These are phyloP conservation scores for Empis stercorea DNA, from an alignment of 2,888 invertebrate species.

Conservation along the genomic window DNA sequence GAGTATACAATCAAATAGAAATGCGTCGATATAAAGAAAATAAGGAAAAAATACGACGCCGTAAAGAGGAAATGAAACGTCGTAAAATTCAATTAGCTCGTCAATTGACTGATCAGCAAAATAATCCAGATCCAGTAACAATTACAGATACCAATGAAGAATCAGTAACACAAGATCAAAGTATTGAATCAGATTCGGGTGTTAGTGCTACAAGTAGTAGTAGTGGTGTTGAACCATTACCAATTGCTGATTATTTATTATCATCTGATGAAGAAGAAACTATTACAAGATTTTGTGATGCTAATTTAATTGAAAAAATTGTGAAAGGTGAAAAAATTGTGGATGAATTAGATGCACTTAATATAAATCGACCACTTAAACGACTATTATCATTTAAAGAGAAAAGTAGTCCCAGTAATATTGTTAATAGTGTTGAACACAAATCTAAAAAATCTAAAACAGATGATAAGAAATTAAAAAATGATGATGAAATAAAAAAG, in stretches of 20 bases:
- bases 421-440: conserved; percentile 9
- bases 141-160: no score
- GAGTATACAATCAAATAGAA: conserved; percentile 52
- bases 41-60: conserved; percentile 59
- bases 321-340: conserved; percentile 27
- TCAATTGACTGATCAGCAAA: not conserved
- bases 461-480: conserved; percentile 15
- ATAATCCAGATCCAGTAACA: not conserved
- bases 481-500: conserved; percentile 17
- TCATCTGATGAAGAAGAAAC: conserved; percentile 26
- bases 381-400: conserved; percentile 18
- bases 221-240: conserved; percentile 12
- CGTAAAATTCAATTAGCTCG: not conserved
- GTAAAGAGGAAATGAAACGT: conserved; percentile 25
- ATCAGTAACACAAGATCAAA: not conserved
- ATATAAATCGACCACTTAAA: conserved; percentile 21
- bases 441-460: conserved; percentile 21
- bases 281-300: conserved; percentile 19
- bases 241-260: conserved; percentile 25
- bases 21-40: conserved; percentile 64
- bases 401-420: conserved; percentile 21
- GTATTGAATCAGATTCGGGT: not conserved
- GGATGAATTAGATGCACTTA: conserved; percentile 29
- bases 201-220: not conserved
- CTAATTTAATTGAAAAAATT: conserved; percentile 22